phyloP scores from a whole-genome alignment of 2,888 invertebrate species.

The Catocala nupta region DNA sequence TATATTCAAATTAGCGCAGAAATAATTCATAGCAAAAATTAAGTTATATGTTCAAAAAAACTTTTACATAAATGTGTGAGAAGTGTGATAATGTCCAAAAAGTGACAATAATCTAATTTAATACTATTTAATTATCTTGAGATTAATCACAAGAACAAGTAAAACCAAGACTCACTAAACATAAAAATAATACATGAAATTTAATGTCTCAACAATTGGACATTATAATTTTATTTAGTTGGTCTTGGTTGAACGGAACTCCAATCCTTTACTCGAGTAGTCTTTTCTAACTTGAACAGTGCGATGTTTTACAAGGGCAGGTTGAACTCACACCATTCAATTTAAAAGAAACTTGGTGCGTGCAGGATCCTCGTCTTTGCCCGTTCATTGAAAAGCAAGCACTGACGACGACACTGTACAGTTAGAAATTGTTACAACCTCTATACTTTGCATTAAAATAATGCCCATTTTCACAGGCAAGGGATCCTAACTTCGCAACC shows the following conservation, averaged over 20 bases:
- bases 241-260: constrained; percentile 88
- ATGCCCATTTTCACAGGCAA: constrained; percentile 93
- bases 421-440: constrained; percentile 90
- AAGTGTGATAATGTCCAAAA: constrained; percentile 53
- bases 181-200: constrained; percentile 74
- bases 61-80: constrained; percentile 47
- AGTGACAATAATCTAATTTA: constrained; percentile 50
- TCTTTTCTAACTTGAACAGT: constrained; percentile 87
- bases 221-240: constrained; percentile 82
- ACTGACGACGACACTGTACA: constrained; percentile 81
- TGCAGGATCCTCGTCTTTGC: constrained; percentile 79
- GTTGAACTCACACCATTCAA: constrained; percentile 85
- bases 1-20: constrained; percentile 76
- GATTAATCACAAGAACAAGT: constrained; percentile 74
- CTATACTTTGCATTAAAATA: constrained; percentile 97
- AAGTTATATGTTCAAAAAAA: constrained; percentile 52
- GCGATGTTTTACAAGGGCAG: constrained; percentile 79
- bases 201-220: constrained; percentile 67
- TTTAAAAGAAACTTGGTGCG: constrained; percentile 86
- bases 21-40: constrained; percentile 73
- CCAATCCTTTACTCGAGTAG: constrained; percentile 86
- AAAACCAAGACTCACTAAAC: constrained; percentile 88
- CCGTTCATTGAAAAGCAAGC: constrained; percentile 54
- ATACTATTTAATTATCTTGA: constrained; percentile 58
- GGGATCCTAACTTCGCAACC: constrained; percentile 86